These are phyloP conservation scores for Ochotona curzoniae DNA, from an alignment of 2,113 vertebrate genomes.

Conservation along the genomic window DNA sequence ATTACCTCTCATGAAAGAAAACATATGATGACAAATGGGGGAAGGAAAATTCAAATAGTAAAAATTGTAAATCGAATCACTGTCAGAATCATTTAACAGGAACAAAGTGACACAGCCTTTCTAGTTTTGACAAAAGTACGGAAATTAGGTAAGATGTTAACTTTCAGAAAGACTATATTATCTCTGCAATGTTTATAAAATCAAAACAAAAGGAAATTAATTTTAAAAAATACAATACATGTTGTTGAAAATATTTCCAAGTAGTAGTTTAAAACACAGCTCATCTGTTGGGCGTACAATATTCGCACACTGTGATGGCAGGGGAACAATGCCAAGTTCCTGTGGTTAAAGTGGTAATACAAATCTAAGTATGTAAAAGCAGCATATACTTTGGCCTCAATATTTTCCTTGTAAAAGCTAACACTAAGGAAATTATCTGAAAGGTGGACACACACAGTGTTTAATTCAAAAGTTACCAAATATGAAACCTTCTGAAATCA, in stretches of 20 bases:
- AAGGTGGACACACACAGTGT: background rate
- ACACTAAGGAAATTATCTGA: constrained; percentile 29
- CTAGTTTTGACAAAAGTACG: constrained; percentile 8
- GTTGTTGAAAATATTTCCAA: background rate
- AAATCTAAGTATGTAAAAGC: background rate
- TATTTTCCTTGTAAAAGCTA: constrained; percentile 16
- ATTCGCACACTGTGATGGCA: background rate
- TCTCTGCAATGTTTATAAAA: background rate
- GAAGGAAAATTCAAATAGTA: background rate
- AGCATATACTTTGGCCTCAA: background rate
- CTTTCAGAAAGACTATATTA: background rate
- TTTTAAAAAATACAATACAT: background rate
- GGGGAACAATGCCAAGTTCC: background rate
- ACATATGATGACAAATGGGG: background rate
- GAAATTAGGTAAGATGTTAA: background rate
- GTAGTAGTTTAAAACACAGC: background rate
- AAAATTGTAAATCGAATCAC: background rate
- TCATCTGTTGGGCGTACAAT: background rate
- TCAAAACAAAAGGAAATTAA: background rate
- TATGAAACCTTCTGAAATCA: too few relatives aligned
- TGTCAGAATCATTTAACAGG: background rate
- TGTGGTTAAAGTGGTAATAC: background rate
- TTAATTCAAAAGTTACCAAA: too few relatives aligned
- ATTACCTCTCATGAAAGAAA: background rate
- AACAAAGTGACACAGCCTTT: background rate